phyloP scores from a whole-genome alignment of 2,797 vertebrate genomes.

The Lutjanus campechanus region DNA sequence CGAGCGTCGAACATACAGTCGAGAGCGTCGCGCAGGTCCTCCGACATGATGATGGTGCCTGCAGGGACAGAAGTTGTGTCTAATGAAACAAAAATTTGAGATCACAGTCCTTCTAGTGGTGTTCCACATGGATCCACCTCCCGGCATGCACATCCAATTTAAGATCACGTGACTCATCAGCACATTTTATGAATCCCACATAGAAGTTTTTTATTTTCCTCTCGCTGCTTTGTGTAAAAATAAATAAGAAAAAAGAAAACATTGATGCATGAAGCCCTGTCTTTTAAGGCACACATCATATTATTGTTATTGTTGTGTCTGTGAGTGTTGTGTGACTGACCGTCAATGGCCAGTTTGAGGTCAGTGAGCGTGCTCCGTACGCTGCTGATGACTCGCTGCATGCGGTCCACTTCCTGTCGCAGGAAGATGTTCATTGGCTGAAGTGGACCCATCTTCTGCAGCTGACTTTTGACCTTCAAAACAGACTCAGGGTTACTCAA shows the following conservation, averaged over 20 bases:
- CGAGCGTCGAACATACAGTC: slow-evolving; percentile 89
- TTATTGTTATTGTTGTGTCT: too few relatives aligned
- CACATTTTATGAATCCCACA: too few relatives aligned
- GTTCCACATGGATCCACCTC: too few relatives aligned
- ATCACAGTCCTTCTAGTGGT: too few relatives aligned
- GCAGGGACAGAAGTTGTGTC: background rate
- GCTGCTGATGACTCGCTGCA: slow-evolving; percentile 87
- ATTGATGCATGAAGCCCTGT: too few relatives aligned
- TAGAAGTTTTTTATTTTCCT: too few relatives aligned
- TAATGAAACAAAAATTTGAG: too few relatives aligned
- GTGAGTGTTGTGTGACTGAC: slow-evolving; percentile 70
- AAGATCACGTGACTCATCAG: too few relatives aligned
- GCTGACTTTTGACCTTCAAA: slow-evolving; percentile 85
- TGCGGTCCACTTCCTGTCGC: slow-evolving; percentile 89
- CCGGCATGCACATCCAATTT: too few relatives aligned
- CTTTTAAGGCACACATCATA: too few relatives aligned
- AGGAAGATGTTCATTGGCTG: slow-evolving; percentile 91
- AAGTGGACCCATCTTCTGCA: slow-evolving; percentile 88
- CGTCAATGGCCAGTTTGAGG: slow-evolving; percentile 89
- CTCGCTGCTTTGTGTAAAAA: too few relatives aligned
- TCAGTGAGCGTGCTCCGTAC: slow-evolving; percentile 88
- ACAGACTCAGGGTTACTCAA: background rate
- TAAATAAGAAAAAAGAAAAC: too few relatives aligned
- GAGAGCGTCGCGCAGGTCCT: slow-evolving; percentile 88
- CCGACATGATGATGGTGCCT: slow-evolving; percentile 92